A percentile compares a stretch with the other conserved stretches of the same genome.
phyloP scores from a whole-genome alignment of 2,888 invertebrate species.

The Calameuta pallipes region DNA sequence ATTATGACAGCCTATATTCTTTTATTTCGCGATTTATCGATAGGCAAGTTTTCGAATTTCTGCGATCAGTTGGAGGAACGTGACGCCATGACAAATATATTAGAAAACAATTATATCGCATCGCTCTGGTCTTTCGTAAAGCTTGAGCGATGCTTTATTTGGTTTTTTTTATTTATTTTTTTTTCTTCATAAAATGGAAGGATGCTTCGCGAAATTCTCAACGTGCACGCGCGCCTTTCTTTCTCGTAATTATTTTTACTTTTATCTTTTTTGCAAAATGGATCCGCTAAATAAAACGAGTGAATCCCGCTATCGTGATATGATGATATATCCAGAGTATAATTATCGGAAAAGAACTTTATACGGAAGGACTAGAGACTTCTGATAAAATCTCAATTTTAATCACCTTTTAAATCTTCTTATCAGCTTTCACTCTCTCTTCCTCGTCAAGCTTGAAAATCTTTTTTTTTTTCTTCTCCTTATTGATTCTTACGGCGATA shows the following conservation, averaged over 20 bases:
- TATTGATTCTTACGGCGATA: not conserved
- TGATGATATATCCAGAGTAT: not conserved
- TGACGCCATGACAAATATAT: not conserved
- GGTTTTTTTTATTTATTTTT: not conserved
- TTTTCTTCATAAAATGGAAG: not conserved
- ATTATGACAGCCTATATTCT: not conserved
- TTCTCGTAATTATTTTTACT: not conserved
- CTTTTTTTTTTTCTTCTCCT: not conserved
- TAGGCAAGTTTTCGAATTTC: not conserved
- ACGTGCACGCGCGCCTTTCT: not conserved
- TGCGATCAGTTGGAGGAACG: not conserved
- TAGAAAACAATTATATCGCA: not conserved
- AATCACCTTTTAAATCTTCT: not conserved
- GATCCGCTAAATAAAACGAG: not conserved
- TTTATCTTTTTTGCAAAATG: not conserved
- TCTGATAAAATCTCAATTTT: not conserved
- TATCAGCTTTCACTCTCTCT: not conserved
- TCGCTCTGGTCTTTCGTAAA: not conserved
- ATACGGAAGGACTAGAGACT: not conserved
- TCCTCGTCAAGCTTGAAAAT: not conserved
- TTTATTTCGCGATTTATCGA: not conserved
- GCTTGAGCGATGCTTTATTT: not conserved
- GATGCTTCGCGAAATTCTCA: not conserved
- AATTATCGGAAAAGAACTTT: not conserved
- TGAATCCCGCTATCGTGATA: not conserved